These are phyloP conservation scores for Idris sp. DNA, from an alignment of 1,140 invertebrate genomes.

Conservation along the genomic window DNA sequence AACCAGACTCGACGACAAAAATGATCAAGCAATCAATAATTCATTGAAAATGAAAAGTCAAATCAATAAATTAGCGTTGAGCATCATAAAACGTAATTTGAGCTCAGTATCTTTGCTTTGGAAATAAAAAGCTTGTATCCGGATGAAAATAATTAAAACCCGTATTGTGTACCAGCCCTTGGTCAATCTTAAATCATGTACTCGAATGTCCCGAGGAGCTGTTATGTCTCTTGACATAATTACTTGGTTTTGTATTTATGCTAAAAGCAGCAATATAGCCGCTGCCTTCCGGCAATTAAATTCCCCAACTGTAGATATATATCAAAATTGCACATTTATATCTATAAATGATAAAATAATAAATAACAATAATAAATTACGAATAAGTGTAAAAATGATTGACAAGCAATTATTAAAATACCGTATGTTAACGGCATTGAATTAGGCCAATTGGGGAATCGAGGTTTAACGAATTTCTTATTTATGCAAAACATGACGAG, in stretches of 20 bases:
- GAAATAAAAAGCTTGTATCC: slow-evolving; percentile 51
- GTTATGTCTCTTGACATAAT: slow-evolving; percentile 71
- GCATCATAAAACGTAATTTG: slow-evolving; percentile 30
- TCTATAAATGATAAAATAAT: too few species aligned
- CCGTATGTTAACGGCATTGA: slow-evolving; percentile 20
- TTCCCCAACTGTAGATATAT: slow-evolving; percentile 44
- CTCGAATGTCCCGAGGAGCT: slow-evolving; percentile 68
- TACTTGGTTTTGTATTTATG: slow-evolving; percentile 72
- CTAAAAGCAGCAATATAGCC: slow-evolving; percentile 52
- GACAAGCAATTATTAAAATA: slow-evolving; percentile 40
- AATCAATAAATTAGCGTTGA: slow-evolving; percentile 15
- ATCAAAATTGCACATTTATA: slow-evolving; percentile 40
- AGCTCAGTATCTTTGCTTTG: slow-evolving; percentile 45
- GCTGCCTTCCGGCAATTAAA: slow-evolving; percentile 69
- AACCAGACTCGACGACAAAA: neutral
- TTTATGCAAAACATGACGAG: slow-evolving; percentile 17
- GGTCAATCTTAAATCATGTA: slow-evolving; percentile 53
- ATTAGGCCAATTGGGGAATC: too few species aligned
- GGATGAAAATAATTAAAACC: slow-evolving; percentile 70
- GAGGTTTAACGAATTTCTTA: slow-evolving; percentile 14
- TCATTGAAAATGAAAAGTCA: slow-evolving; percentile 25
- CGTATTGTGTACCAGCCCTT: slow-evolving; percentile 48
- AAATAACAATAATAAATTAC: slow-evolving; percentile 10
- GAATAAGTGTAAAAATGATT: slow-evolving; percentile 27
- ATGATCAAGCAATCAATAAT: slow-evolving; percentile 6